Evolutionary conservation across 2,888 invertebrate species (phyloP).

Genomic region (Leptopterna dolabrata): DNA sequence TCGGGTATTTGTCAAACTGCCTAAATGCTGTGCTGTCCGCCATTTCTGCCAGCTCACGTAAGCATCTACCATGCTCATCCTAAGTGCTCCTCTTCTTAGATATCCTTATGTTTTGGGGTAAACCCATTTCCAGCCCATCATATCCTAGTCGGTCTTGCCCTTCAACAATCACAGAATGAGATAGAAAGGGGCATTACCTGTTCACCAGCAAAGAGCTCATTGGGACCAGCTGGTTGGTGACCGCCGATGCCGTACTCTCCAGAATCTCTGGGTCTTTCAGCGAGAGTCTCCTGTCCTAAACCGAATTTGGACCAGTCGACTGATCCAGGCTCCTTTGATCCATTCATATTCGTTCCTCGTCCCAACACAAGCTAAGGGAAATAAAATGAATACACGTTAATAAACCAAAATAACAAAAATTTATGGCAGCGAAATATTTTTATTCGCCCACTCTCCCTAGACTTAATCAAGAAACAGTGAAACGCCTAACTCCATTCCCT

Average conservation of each 20-base stretch:
- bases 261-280: slow-evolving; percentile 42
- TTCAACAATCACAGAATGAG: background rate
- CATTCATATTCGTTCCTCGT: background rate
- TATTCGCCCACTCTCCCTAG: no score
- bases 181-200: slow-evolving; percentile 72
- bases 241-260: slow-evolving; percentile 67
- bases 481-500: no score
- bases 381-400: background rate
- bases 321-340: slow-evolving; percentile 8
- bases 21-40: no score
- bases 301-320: slow-evolving; percentile 72
- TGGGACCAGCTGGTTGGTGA: slow-evolving; percentile 86
- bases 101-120: no score
- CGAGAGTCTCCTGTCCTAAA: slow-evolving; percentile 68
- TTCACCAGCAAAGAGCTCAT: slow-evolving; percentile 92
- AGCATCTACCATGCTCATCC: no score
- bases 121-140: no score
- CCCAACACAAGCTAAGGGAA: background rate
- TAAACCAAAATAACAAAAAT: background rate
- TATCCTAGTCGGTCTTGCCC: no score
- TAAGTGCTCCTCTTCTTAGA: no score
- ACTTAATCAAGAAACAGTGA: no score
- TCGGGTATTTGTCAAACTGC: no score
- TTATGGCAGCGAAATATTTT: background rate
- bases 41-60: no score